Evolutionary conservation across 2,888 invertebrate genomes (phyloP).

Genomic region (Scaptodrosophila latifasciaeformis): DNA sequence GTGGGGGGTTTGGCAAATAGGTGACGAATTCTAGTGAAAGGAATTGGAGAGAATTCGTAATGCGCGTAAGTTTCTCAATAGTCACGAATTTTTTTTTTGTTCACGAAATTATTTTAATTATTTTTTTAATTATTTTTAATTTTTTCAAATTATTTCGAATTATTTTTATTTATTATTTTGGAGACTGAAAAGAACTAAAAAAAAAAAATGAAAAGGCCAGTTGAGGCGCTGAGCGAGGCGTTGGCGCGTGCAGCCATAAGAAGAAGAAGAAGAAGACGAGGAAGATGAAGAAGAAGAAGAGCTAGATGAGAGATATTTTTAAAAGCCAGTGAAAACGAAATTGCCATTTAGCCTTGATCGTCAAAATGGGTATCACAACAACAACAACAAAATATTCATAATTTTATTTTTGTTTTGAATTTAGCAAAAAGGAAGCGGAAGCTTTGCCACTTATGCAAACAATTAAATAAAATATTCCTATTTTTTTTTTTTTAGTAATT

Average conservation of each 20-base stretch:
- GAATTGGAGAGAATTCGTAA: too few relatives aligned
- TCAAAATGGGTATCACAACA: neutral
- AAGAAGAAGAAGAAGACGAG: too few relatives aligned
- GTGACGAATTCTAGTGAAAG: too few relatives aligned
- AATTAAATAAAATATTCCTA: too few relatives aligned
- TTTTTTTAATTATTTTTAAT: too few relatives aligned
- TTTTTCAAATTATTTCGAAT: too few relatives aligned
- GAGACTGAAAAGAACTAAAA: conserved; percentile 8
- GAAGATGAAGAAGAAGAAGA: neutral
- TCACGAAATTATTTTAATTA: too few relatives aligned
- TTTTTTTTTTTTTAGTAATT: too few relatives aligned
- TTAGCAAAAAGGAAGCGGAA: conserved; percentile 28
- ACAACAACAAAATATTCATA: neutral
- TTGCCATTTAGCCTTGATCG: conserved; percentile 20
- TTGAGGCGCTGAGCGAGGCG: conserved; percentile 1
- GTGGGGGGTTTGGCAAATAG: too few relatives aligned
- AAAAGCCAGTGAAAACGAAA: conserved; percentile 13
- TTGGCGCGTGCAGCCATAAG: neutral
- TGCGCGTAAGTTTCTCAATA: too few relatives aligned
- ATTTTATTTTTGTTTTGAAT: neutral
- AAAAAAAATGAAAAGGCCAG: conserved; percentile 1
- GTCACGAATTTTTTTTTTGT: too few relatives aligned
- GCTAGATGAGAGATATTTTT: neutral
- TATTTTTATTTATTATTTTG: too few relatives aligned
- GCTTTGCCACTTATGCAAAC: conserved; percentile 18